These are phyloP conservation scores for Rhamphomyia laevipes DNA, from an alignment of 2,888 invertebrate genomes.

Conservation along the genomic window DNA sequence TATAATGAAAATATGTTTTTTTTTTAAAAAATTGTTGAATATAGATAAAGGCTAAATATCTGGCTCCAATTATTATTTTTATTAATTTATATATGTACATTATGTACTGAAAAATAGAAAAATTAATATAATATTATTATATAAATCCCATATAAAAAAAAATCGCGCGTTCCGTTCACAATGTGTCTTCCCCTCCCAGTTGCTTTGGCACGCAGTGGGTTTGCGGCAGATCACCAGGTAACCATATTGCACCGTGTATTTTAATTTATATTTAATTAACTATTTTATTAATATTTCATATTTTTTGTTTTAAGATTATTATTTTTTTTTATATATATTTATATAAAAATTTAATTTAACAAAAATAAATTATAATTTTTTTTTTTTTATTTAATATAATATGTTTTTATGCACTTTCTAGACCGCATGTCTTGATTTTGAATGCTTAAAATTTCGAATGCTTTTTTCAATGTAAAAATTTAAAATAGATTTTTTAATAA, in stretches of 20 bases:
- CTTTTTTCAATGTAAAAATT: no score
- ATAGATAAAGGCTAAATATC: background rate
- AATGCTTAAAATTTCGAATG: no score
- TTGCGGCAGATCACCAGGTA: constrained; percentile 46
- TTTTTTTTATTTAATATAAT: no score
- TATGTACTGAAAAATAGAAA: constrained; percentile 1
- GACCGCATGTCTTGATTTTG: no score
- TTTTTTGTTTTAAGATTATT: background rate
- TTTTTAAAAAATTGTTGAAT: background rate
- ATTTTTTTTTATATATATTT: no score
- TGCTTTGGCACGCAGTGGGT: constrained; percentile 53
- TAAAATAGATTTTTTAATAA: no score
- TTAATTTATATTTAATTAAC: constrained; percentile 16
- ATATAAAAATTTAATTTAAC: no score
- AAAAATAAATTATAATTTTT: no score
- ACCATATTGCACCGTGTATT: constrained; percentile 52
- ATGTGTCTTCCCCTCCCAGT: constrained; percentile 31
- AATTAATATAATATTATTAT: constrained; percentile 5
- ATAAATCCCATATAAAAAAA: constrained; percentile 8
- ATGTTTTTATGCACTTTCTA: no score
- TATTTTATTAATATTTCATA: constrained; percentile 15
- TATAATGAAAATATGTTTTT: no score
- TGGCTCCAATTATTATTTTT: background rate
- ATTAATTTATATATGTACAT: background rate
- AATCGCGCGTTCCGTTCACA: constrained; percentile 18